Evolutionary conservation across 1,140 invertebrate genomes (phyloP).

Genomic region (Caerostris darwini): DNA sequence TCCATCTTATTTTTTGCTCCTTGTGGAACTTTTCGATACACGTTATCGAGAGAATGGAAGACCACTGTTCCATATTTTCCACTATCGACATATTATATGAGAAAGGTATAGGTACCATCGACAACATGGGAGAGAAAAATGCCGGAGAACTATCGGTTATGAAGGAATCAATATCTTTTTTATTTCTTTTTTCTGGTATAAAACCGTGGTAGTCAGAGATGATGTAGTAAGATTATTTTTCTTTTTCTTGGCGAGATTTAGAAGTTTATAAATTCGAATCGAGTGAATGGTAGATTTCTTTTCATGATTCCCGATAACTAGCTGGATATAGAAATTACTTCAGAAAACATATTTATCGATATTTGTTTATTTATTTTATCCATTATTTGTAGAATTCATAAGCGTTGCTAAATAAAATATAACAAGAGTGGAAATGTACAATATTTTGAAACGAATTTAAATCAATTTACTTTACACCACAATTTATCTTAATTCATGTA

Average conservation of each 20-base stretch:
- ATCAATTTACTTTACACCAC: too few relatives aligned
- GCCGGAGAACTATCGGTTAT: slow-evolving; percentile 31
- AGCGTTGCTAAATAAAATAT: too few relatives aligned
- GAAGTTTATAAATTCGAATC: slow-evolving; percentile 12
- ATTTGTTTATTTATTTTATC: too few relatives aligned
- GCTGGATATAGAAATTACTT: too few relatives aligned
- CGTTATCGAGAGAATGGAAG: slow-evolving; percentile 13
- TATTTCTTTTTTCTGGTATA: not conserved
- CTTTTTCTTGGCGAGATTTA: not conserved
- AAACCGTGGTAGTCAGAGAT: not conserved
- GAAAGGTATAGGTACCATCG: slow-evolving; percentile 7
- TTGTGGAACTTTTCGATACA: slow-evolving; percentile 30
- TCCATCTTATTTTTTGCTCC: not conserved
- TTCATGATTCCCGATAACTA: too few relatives aligned
- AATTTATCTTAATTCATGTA: too few relatives aligned
- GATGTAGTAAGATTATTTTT: not conserved
- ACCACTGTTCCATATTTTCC: slow-evolving; percentile 33
- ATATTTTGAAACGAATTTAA: too few relatives aligned
- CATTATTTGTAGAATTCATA: too few relatives aligned
- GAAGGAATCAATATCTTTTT: slow-evolving; percentile 44
- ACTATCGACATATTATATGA: slow-evolving; percentile 13
- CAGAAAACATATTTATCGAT: too few relatives aligned
- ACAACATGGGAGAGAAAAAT: not conserved
- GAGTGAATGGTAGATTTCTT: not conserved
- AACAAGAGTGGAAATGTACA: too few relatives aligned